Percentiles rank a stretch among this genome's conserved stretches.
These are phyloP conservation scores for Philonicus albiceps DNA, from an alignment of 2,888 invertebrate genomes.

Conservation along the genomic window DNA sequence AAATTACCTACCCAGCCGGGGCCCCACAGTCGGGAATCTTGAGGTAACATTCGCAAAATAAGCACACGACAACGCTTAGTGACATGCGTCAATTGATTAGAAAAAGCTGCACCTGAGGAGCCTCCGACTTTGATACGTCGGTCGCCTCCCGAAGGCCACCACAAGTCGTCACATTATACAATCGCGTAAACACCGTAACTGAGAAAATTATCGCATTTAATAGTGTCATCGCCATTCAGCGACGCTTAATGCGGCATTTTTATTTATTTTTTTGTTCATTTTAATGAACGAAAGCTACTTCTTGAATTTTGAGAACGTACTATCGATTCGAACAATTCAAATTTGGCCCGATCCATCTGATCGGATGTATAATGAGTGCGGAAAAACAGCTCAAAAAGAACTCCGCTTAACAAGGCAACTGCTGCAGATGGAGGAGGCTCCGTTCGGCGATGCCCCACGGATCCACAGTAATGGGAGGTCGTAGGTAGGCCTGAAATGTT, in stretches of 20 bases:
- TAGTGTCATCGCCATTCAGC: not conserved
- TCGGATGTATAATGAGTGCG: not conserved
- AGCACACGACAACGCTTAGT: slow-evolving; percentile 14
- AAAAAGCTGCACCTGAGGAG: not conserved
- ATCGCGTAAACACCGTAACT: not conserved
- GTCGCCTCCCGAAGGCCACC: not conserved
- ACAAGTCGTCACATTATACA: slow-evolving; percentile 8
- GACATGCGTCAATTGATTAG: slow-evolving; percentile 9
- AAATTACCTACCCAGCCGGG: not conserved
- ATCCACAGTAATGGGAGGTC: slow-evolving; percentile 11
- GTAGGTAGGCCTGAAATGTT: slow-evolving; percentile 2
- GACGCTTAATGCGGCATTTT: not conserved
- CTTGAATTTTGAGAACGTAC: not conserved
- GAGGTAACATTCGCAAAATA: not conserved
- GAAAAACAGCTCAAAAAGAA: not conserved
- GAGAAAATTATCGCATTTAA: slow-evolving; percentile 23
- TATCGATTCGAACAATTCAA: not conserved
- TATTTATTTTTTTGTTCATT: not conserved
- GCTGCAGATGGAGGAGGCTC: not conserved
- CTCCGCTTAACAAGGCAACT: not conserved
- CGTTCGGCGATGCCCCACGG: not conserved
- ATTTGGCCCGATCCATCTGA: not conserved
- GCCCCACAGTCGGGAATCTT: not conserved
- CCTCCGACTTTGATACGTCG: slow-evolving; percentile 9
- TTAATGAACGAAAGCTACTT: not conserved